Conservation (phyloP, 1,140 invertebrate species). For the Drosophila bipectinata region DNA sequence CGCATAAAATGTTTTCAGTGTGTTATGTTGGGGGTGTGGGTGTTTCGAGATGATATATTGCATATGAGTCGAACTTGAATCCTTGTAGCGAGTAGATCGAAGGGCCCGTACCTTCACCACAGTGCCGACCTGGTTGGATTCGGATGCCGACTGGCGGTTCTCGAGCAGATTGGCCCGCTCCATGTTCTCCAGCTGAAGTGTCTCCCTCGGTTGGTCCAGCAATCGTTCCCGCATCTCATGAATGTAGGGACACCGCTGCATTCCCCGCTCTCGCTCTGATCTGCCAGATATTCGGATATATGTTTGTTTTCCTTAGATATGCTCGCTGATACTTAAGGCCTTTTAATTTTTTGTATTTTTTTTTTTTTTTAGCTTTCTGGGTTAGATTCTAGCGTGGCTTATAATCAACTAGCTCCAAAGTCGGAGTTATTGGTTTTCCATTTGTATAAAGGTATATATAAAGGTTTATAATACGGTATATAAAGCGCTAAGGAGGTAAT, state of each 20-base stretch:
- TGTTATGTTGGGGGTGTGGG: neutral
- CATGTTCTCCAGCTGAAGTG: slow-evolving; percentile 85
- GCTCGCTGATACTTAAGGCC: neutral
- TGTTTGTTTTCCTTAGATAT: neutral
- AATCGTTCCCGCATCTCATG: slow-evolving; percentile 96
- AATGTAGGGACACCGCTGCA: slow-evolving; percentile 95
- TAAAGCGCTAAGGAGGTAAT: slow-evolving; percentile 50
- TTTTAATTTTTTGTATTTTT: neutral
- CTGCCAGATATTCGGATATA: slow-evolving; percentile 1
- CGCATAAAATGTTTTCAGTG: neutral
- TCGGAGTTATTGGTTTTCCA: slow-evolving; percentile 36
- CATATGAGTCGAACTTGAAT: slow-evolving; percentile 48
- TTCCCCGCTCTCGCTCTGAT: slow-evolving; percentile 83
- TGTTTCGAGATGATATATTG: slow-evolving; percentile 25
- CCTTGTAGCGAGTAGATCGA: slow-evolving; percentile 78
- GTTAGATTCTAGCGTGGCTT: slow-evolving; percentile 27
- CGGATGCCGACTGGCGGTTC: slow-evolving; percentile 86
- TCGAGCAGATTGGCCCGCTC: slow-evolving; percentile 85
- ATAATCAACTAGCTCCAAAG: slow-evolving; percentile 8
- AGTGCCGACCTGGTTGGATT: slow-evolving; percentile 90
- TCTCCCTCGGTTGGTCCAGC: slow-evolving; percentile 87
- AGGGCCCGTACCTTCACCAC: slow-evolving; percentile 90
- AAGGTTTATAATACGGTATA: slow-evolving; percentile 7
- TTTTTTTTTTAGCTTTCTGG: neutral
- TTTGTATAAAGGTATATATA: slow-evolving; percentile 24